Evolutionary conservation across 2,888 invertebrate species (phyloP), one percentile per base, ranked within the genome.

Genomic region (Drosophila vallismaia): DNA sequence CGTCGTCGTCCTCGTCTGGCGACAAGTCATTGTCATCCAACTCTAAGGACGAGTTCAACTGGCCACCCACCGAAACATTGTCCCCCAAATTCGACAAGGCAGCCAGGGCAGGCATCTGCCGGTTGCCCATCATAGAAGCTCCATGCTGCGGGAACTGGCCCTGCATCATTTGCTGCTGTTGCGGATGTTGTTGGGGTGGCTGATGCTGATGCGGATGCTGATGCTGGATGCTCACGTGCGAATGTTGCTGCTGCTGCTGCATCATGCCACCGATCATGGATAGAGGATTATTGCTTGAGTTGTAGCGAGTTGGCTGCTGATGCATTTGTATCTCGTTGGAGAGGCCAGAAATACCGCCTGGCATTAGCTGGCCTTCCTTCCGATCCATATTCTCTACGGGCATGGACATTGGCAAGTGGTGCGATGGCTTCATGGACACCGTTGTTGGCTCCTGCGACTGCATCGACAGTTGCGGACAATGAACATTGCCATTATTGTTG

Each of bases 201-300:
- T 64, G 63, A 44, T 67, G 78, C n/a, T 58, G 75, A 26, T 70
- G 38, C 19, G 19, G 19, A 19, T 19, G 74, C 45, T 64, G 63
- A 42, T 67, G 78, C n/a, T 58, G 75, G 14, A 70, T 40, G 29
- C 9, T n/a, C n/a, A 58, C 40, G 10, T 79, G 78, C 8, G 76
- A 1, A 19, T 19, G 74, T 14, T 79, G 79, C 19, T 87, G 83
- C 67, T 88, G 89, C 38, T 88, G 89, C 60, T 83, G 79, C 80
- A 89, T 89, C 90, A 90, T 89, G 44, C 90, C 90, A 5, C 90
- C 88, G 74, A 90, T 86, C 86, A 90, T 84, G 14, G 89, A 75
- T 42, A 87, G 70, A n/a, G 90, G 90, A 78, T 88, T 78, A 76
- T 89, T 77, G 71, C 72, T 76, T 28, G 88, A 72, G 48, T 82